phyloP scores from a whole-genome alignment of 1,140 invertebrate genomes.

The Probaryconus sp. region DNA sequence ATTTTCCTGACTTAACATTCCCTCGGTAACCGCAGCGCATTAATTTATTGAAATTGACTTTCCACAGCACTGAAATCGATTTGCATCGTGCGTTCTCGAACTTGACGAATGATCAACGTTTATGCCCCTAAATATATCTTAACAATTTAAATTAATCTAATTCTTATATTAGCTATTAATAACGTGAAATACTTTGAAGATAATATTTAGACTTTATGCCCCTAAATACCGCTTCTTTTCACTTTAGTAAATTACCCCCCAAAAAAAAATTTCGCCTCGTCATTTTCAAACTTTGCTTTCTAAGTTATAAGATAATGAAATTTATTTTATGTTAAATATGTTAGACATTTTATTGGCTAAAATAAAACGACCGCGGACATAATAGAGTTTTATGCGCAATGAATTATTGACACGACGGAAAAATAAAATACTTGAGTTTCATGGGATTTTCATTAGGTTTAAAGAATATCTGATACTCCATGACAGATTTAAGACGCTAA shows the following conservation, averaged over 20 bases:
- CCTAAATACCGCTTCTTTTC: not conserved
- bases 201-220: conserved; percentile 27
- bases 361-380: conserved; percentile 8
- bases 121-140: conserved; percentile 8
- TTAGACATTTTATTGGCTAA: conserved; percentile 18
- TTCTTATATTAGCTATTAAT: no score
- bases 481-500: no score
- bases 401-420: not conserved
- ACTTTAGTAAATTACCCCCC: conserved; percentile 9
- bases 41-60: conserved; percentile 67
- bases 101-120: conserved; percentile 44
- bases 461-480: no score
- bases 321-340: conserved; percentile 33
- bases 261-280: no score
- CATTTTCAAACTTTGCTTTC: conserved; percentile 12
- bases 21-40: conserved; percentile 32
- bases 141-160: no score
- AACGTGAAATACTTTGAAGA: no score
- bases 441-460: no score
- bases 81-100: conserved; percentile 3
- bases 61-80: conserved; percentile 50
- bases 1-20: conserved; percentile 63
- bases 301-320: conserved; percentile 1
- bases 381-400: conserved; percentile 9
- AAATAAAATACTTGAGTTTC: not conserved